Conservation (phyloP, 2,113 vertebrate species). For the Tonatia bakeri region DNA sequence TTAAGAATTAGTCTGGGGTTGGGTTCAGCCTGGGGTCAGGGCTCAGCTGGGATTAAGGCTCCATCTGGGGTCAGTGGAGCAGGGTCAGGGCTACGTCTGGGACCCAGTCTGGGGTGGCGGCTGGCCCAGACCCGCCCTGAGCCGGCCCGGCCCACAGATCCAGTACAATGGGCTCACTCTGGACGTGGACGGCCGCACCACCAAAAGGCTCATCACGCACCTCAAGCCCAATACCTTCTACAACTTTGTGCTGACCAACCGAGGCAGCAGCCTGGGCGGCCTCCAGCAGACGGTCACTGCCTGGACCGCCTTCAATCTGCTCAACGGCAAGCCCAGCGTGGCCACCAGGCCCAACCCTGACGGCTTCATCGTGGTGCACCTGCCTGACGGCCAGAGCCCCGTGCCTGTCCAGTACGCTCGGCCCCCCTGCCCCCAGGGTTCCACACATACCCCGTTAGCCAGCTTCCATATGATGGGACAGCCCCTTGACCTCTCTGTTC, state of each 20-base stretch:
- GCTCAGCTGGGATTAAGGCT: background rate
- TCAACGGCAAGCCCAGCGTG: constrained; percentile 89
- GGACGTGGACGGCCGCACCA: constrained; percentile 90
- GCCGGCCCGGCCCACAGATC: constrained; percentile 81
- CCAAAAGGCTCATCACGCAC: constrained; percentile 90
- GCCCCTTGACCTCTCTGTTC: fast-evolving
- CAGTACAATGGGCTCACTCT: constrained; percentile 92
- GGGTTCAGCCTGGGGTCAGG: background rate
- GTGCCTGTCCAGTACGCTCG: constrained; percentile 88
- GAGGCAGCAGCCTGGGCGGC: constrained; percentile 88
- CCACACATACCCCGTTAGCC: background rate
- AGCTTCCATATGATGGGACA: background rate
- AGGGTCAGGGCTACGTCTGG: background rate
- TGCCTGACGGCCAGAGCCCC: constrained; percentile 86
- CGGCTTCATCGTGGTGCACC: constrained; percentile 87
- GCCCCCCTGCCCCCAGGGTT: background rate
- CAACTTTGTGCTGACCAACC: constrained; percentile 91
- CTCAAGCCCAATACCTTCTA: constrained; percentile 92
- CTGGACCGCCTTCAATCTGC: constrained; percentile 89
- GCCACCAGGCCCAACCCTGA: constrained; percentile 87
- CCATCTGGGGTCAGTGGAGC: background rate
- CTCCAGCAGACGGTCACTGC: constrained; percentile 90
- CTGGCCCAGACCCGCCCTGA: fast-evolving
- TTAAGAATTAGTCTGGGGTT: background rate
- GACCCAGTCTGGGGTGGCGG: background rate